A percentile compares a stretch with the other conserved stretches of the same genome.
Conservation (phyloP, 2,888 invertebrate genomes). For the Troilus luridus region DNA sequence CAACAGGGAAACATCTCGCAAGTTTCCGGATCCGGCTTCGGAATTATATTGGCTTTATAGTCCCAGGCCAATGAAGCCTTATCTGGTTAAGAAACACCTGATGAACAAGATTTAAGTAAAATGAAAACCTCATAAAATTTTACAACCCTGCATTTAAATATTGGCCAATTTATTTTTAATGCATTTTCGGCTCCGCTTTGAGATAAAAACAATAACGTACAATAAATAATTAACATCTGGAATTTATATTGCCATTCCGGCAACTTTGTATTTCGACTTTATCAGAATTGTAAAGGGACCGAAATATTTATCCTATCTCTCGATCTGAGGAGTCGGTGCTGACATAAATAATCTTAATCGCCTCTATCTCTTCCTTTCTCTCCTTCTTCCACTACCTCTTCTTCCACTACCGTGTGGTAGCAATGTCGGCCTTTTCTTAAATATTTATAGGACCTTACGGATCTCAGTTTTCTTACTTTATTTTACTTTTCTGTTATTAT, state of each 20-base stretch:
- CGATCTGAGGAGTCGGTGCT: background rate
- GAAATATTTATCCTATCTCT: constrained; percentile 8
- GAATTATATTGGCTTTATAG: background rate
- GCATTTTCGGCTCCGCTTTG: background rate
- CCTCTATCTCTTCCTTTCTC: background rate
- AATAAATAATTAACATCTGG: background rate
- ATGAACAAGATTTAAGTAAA: background rate
- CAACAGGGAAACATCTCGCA: background rate
- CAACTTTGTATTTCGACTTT: background rate
- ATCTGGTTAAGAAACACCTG: background rate
- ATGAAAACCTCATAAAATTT: background rate
- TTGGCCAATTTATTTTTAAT: background rate
- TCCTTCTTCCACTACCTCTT: background rate
- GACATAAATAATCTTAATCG: constrained; percentile 7
- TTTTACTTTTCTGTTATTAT: too few relatives aligned
- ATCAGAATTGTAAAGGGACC: background rate
- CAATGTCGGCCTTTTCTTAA: background rate
- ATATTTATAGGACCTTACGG: too few relatives aligned
- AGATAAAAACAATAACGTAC: background rate
- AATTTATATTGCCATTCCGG: background rate
- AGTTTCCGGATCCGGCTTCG: background rate
- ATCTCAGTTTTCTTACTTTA: too few relatives aligned
- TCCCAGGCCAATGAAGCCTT: background rate
- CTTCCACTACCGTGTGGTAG: background rate
- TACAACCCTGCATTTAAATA: background rate